Conservation (phyloP, 2,113 vertebrate species). For the Phoenicopterus ruber region DNA sequence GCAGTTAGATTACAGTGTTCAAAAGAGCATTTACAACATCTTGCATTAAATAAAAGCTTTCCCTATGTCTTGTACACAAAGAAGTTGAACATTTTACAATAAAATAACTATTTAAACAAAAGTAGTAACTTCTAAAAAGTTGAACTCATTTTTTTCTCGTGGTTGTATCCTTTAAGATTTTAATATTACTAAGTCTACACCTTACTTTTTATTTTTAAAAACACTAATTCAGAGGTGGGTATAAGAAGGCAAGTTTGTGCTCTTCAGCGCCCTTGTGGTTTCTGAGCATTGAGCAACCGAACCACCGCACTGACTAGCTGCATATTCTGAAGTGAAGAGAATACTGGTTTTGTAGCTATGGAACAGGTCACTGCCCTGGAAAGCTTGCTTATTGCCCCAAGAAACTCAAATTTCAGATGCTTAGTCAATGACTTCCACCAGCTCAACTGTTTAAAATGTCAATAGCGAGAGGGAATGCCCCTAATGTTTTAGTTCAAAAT, state of each 20-base stretch:
- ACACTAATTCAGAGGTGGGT: not conserved
- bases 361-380: not conserved
- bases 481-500: not conserved
- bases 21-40: not conserved
- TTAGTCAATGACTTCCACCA: not conserved
- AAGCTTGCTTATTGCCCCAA: not conserved
- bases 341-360: not conserved
- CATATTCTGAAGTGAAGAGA: not conserved
- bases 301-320: too few species aligned
- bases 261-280: not conserved
- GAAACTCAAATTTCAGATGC: not conserved
- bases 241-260: not conserved
- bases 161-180: not conserved
- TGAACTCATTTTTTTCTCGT: not conserved
- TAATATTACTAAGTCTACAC: not conserved
- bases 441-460: not conserved
- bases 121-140: not conserved
- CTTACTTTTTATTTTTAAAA: too few species aligned
- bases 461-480: not conserved
- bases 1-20: not conserved
- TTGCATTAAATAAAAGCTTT: not conserved
- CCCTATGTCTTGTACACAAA: not conserved
- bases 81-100: not conserved
- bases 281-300: not conserved
- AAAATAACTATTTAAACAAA: not conserved